A percentile compares a stretch with the other conserved stretches of the same genome.
Conservation (phyloP, 1,140 invertebrate genomes). For the Pollicipes pollicipes region DNA sequence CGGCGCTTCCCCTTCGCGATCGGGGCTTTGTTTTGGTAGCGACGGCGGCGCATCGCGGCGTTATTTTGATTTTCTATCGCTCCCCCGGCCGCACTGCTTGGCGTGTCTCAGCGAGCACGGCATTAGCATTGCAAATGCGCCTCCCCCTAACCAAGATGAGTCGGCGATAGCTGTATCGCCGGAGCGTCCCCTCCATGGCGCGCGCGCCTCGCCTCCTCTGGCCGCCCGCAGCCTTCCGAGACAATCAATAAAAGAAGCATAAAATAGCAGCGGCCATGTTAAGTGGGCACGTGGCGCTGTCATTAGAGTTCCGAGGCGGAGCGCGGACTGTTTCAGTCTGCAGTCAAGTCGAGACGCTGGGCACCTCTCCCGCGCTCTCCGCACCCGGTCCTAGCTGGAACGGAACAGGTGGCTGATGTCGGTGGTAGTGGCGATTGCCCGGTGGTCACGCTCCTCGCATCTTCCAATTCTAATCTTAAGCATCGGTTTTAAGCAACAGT, state of each 20-base stretch:
- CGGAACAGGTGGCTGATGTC: too few species aligned
- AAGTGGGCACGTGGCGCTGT: background rate
- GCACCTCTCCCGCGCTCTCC: too few species aligned
- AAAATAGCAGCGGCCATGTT: background rate
- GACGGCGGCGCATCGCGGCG: background rate
- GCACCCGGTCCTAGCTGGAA: too few species aligned
- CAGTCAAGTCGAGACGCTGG: too few species aligned
- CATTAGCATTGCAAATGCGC: background rate
- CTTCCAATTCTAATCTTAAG: too few species aligned
- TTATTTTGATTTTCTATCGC: conserved; percentile 1
- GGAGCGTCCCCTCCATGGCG: background rate
- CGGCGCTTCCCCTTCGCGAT: background rate
- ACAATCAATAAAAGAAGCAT: conserved; percentile 1
- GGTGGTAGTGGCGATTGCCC: too few species aligned
- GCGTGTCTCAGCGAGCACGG: background rate
- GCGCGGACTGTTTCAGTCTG: too few species aligned
- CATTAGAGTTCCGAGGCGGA: background rate
- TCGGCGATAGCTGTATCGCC: background rate
- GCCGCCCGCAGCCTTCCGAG: too few species aligned
- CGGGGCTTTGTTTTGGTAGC: background rate
- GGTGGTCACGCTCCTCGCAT: too few species aligned
- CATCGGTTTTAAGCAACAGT: too few species aligned
- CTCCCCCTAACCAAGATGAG: conserved; percentile 1
- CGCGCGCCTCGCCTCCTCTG: background rate
- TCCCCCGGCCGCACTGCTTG: background rate